Percentiles rank a stretch among this genome's conserved stretches.
phyloP scores from a whole-genome alignment of 2,888 invertebrate species.

The Scaptomyza cyrtandrae region DNA sequence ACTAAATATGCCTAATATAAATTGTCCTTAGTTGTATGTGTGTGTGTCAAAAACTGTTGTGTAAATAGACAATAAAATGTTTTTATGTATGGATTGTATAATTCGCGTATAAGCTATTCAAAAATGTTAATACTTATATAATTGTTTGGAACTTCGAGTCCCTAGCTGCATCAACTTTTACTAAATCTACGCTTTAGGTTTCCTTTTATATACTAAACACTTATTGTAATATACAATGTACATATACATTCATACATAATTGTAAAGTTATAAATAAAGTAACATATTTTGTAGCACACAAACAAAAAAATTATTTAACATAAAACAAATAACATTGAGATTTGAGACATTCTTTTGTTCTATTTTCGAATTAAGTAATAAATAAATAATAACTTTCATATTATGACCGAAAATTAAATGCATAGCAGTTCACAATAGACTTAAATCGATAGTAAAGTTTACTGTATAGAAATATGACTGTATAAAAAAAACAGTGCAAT shows the following conservation, averaged over 20 bases:
- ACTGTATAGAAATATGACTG: background rate
- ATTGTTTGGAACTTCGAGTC: slow-evolving; percentile 24
- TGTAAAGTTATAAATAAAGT: slow-evolving; percentile 60
- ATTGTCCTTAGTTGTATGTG: slow-evolving; percentile 24
- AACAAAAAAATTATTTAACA: slow-evolving; percentile 11
- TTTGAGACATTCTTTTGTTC: slow-evolving; percentile 5
- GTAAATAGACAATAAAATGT: slow-evolving; percentile 74
- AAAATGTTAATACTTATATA: slow-evolving; percentile 51
- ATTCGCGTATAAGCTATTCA: slow-evolving; percentile 50
- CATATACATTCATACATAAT: slow-evolving; percentile 37
- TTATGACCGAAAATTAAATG: background rate
- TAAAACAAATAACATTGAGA: slow-evolving; percentile 18
- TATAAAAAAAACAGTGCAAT: background rate
- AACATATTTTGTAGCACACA: slow-evolving; percentile 67
- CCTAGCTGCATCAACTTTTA: slow-evolving; percentile 32
- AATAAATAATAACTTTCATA: background rate
- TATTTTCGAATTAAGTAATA: background rate
- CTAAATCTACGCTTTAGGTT: slow-evolving; percentile 16
- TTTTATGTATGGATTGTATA: slow-evolving; percentile 54
- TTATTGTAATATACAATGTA: slow-evolving; percentile 42
- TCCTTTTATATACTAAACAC: slow-evolving; percentile 28
- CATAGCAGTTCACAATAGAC: background rate
- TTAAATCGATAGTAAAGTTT: background rate
- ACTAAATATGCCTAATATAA: slow-evolving; percentile 14
- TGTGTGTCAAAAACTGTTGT: slow-evolving; percentile 66